Evolutionary conservation across 2,888 invertebrate species (phyloP), one percentile per base, ranked within the genome.

Genomic region (Caenorhabditis macrosperma): DNA sequence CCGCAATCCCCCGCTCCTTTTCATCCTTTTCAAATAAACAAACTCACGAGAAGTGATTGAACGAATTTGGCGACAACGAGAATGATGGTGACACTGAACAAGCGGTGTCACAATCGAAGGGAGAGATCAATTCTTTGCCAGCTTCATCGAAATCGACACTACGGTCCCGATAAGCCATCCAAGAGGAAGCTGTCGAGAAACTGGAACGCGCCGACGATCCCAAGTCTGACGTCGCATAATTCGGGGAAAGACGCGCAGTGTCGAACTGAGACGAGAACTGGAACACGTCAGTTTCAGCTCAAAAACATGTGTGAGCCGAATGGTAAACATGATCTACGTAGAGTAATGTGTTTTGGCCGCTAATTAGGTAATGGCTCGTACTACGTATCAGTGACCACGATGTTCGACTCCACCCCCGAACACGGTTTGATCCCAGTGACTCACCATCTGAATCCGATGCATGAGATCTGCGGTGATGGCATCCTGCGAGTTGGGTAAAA

Each of bases 211-310:
- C 90, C 41, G 82, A 82, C 33, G 87, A 87, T 33, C 90, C 90
- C 26, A 90, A 79, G 60, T 90, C 90, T 10, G 86, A 86, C 7
- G 90, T 90, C 6, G 90, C 87, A 69, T 90, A 90, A 63, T 82
- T 85, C 22, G 90, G 90, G 2, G 87, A 86, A 15, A 88, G 78
- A 15, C 72, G 81, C 38, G 81, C 81, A 10, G 24, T 48, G 57
- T 76, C 81, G 63, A 72, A 55, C 24, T 76, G 71, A 2, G 66
- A 48, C 24, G 71, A 59, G 66, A 77, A 81, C 78, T 78, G 71
- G 10, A 78, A 15, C 9, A 22, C 22, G 17, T 38, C 22, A 48
- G 48, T 52, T 52, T 52, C 28, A 38, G 38, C 38, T 38, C 38
- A 12, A 38, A 38, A 38, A 38, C 38, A 38, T 10, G 33, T 33